These are phyloP conservation scores for Alouatta palliata DNA, from an alignment of 2,113 vertebrate genomes.

Conservation along the genomic window DNA sequence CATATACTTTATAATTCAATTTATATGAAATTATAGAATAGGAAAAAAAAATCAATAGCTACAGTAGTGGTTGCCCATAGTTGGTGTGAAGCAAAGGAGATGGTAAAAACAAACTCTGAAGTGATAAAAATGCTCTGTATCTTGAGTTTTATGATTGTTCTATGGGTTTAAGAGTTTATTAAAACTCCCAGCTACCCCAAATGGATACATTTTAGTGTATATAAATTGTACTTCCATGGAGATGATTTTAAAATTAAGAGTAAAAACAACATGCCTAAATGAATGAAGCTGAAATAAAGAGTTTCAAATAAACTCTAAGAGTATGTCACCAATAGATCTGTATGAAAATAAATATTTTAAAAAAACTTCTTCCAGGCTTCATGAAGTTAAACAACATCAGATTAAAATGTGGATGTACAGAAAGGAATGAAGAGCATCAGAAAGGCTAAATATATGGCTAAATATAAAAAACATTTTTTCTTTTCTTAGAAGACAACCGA, in stretches of 20 bases:
- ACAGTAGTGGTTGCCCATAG: background rate
- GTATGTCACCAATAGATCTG: background rate
- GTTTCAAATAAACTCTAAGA: background rate
- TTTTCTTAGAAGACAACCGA: conserved; percentile 15
- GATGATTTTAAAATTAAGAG: background rate
- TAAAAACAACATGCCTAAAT: background rate
- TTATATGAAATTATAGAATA: background rate
- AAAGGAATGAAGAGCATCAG: background rate
- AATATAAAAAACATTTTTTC: background rate
- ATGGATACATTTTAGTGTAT: background rate
- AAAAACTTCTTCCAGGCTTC: background rate
- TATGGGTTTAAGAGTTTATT: background rate
- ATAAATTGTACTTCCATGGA: background rate
- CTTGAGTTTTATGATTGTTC: background rate
- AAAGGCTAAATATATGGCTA: background rate
- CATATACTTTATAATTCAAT: background rate
- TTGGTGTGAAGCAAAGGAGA: background rate
- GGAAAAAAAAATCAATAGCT: background rate
- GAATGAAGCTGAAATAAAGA: background rate
- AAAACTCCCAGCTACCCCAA: background rate
- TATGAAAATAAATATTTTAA: background rate
- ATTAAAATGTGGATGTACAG: background rate
- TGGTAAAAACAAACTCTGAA: background rate
- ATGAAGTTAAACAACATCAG: background rate
- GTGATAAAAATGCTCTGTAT: background rate